Conservation (phyloP, 2,797 vertebrate species). For the Gallinago nigripennis region DNA sequence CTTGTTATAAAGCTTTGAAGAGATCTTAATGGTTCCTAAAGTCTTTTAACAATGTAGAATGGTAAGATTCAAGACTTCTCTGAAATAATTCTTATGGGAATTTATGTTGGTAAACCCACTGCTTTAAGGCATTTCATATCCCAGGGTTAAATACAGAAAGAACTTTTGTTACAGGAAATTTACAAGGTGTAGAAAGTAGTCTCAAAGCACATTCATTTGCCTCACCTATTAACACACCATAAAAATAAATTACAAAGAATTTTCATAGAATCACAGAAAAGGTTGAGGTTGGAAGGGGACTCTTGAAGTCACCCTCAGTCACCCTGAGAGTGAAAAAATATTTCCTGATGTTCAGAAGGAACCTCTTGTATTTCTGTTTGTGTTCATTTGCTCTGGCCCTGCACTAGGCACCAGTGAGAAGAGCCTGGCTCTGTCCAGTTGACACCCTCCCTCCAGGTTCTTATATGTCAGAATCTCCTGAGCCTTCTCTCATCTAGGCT, state of each 20-base stretch:
- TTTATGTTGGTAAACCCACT: not conserved
- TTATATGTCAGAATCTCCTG: fast-evolving
- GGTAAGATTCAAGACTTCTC: not conserved
- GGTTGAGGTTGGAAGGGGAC: not conserved
- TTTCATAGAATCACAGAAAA: not conserved
- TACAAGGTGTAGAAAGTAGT: not conserved
- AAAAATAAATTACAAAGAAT: not conserved
- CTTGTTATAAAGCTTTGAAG: not conserved
- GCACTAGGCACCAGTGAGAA: not conserved
- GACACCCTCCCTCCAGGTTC: not conserved
- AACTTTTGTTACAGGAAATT: not conserved
- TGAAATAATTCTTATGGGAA: not conserved
- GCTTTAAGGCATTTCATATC: not conserved
- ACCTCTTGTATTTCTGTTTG: not conserved
- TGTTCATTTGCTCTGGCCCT: not conserved
- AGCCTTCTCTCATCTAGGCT: not conserved
- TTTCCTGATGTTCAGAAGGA: not conserved
- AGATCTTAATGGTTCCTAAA: not conserved
- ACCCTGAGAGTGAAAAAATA: not conserved
- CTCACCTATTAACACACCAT: not conserved
- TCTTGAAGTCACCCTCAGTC: not conserved
- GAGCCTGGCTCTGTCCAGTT: not conserved
- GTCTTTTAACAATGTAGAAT: not conserved
- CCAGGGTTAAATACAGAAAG: not conserved
- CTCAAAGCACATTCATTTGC: not conserved